Evolutionary conservation across 2,888 invertebrate genomes (phyloP), one percentile per base, ranked within the genome.

Genomic region (Drosophila neonasuta): DNA sequence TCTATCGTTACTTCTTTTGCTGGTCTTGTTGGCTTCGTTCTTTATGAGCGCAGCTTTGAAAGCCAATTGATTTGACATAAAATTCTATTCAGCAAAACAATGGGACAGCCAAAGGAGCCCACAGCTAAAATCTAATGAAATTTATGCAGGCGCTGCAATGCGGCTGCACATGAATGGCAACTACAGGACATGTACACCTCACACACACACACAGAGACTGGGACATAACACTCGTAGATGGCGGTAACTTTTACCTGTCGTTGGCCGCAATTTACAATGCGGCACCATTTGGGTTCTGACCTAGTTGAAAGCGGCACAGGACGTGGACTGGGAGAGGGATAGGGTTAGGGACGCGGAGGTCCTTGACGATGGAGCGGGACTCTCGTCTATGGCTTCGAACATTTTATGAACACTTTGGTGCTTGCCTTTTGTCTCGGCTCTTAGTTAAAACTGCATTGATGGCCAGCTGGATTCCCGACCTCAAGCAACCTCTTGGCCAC

Each of bases 91-190:
- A 45, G 64, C 30, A 34, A 60, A 68, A 72, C 78, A 71, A 72
- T 73, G 64, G 64, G 32, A 70, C 61, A 54, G 50, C 48, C n/a
- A 57, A 58, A 45, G 44, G 15, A 59, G 75, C 81, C 70, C 60
- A 54, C 39, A 68, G 85, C 82, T 77, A 80, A 86, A 81, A 80
- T 86, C 80, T 81, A 81, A 81, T 81, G 86, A 81, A 86, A 81
- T 81, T 81, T 86, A 81, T 81, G 83, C 81, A 86, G 78, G 75
- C 78, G 86, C 86, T 83, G 81, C 81, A 81, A 66, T 81, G 81
- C 86, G 80, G 81, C 63, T 77, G 82, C 74, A 77, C 74, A 71
- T 79, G 74, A 80, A 85, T 68, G 70, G 71, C 62, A 69, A 67
- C 71, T 68, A 71, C 69, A 72, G 49, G 68, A 68, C 74, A 68